Percentiles rank a stretch among this genome's conserved stretches.
phyloP scores from a whole-genome alignment of 2,888 invertebrate genomes.

The Harpalus rufipes region DNA sequence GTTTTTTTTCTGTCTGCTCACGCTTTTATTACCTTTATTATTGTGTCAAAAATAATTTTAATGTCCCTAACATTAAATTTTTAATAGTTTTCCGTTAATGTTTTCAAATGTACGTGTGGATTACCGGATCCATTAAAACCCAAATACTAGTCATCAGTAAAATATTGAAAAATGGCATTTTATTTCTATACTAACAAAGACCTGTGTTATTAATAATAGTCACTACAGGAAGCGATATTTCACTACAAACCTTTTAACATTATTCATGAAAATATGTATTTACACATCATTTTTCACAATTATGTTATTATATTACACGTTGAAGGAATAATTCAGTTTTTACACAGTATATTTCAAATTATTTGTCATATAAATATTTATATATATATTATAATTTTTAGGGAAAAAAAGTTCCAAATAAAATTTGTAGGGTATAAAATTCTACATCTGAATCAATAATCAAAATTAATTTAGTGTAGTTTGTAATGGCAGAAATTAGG shows the following conservation, averaged over 20 bases:
- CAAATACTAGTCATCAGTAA: neutral
- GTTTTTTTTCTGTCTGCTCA: too few species aligned
- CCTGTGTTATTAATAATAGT: neutral
- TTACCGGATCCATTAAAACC: neutral
- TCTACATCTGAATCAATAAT: too few species aligned
- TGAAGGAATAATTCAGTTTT: neutral
- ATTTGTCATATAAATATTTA: neutral
- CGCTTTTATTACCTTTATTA: too few species aligned
- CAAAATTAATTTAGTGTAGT: too few species aligned
- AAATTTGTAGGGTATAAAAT: too few species aligned
- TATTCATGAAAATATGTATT: slow-evolving; percentile 1
- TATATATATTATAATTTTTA: too few species aligned
- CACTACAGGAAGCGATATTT: slow-evolving; percentile 2
- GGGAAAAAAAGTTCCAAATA: too few species aligned
- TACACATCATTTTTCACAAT: slow-evolving; percentile 6
- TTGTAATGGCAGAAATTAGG: too few species aligned
- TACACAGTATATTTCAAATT: neutral
- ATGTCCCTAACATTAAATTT: neutral
- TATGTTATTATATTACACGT: neutral
- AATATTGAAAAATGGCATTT: slow-evolving; percentile 3
- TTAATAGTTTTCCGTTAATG: neutral
- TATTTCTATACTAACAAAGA: neutral
- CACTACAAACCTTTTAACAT: neutral
- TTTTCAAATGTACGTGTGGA: neutral
- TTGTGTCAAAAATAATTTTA: neutral